Percentiles rank a stretch among this genome's conserved stretches.
These are phyloP conservation scores for Pocillopora grandis DNA, from an alignment of 92 coral and sea anemone species.

Conservation along the genomic window DNA sequence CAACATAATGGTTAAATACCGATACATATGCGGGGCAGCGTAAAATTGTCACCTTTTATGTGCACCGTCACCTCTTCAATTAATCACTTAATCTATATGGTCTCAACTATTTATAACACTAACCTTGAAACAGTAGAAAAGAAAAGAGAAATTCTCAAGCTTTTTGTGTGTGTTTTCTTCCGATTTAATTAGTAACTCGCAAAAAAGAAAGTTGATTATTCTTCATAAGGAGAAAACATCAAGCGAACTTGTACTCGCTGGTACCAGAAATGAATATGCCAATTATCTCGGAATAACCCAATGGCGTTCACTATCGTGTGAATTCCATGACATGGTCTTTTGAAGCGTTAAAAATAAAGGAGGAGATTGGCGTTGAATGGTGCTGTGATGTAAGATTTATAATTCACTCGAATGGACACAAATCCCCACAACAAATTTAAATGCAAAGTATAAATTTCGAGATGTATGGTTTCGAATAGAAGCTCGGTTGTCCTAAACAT, in stretches of 20 bases:
- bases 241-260: slow-evolving; percentile 5
- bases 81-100: not conserved
- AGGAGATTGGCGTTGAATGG: slow-evolving; percentile 33
- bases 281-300: slow-evolving; percentile 15
- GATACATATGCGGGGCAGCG: not conserved
- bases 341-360: slow-evolving; percentile 38
- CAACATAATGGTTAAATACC: too few relatives aligned
- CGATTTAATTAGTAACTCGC: too few relatives aligned
- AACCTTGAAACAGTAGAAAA: not conserved
- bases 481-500: slow-evolving; percentile 3
- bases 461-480: not conserved
- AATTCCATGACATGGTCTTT: slow-evolving; percentile 28
- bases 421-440: not conserved
- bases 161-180: too few relatives aligned
- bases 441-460: not conserved
- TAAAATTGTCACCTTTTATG: not conserved
- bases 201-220: not conserved
- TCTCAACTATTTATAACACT: not conserved
- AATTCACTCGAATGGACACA: slow-evolving; percentile 7
- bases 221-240: not conserved
- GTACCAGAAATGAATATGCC: slow-evolving; percentile 37
- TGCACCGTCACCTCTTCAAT: not conserved
- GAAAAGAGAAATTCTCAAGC: not conserved
- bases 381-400: slow-evolving; percentile 54
- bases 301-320: slow-evolving; percentile 11